A percentile compares a stretch with the other conserved stretches of the same genome.
Evolutionary conservation across 2,113 vertebrate species (phyloP).

Genomic region (Empidonax alnorum): DNA sequence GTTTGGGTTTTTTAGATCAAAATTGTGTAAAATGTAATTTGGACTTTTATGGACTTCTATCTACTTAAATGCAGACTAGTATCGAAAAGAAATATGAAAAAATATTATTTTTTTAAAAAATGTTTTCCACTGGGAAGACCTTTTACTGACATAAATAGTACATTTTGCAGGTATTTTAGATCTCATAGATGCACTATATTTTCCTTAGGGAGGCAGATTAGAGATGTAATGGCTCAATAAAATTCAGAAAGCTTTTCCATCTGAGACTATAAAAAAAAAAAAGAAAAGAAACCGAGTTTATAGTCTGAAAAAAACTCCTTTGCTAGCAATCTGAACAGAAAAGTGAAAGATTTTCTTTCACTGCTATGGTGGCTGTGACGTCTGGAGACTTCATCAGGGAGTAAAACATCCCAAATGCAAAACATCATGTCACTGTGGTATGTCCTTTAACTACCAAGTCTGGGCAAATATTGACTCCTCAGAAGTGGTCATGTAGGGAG

Average conservation of each 20-base stretch:
- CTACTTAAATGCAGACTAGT: not conserved
- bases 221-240: not conserved
- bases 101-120: not conserved
- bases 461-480: not conserved
- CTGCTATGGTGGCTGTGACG: rapidly evolving
- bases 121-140: not conserved
- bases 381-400: not conserved
- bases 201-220: not conserved
- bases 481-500: not conserved
- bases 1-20: not conserved
- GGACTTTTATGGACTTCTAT: not conserved
- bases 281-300: not conserved
- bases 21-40: not conserved
- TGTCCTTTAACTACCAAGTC: not conserved
- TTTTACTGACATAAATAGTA: not conserved
- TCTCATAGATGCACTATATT: not conserved
- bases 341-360: not conserved
- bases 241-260: not conserved
- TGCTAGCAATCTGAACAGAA: not conserved
- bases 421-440: rapidly evolving
- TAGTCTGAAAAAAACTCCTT: not conserved
- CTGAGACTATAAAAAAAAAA: not conserved
- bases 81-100: not conserved
- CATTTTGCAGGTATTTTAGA: not conserved
- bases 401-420: not conserved